These are phyloP conservation scores for Eretmochelys imbricata DNA, from an alignment of 2,113 vertebrate genomes.

Conservation along the genomic window DNA sequence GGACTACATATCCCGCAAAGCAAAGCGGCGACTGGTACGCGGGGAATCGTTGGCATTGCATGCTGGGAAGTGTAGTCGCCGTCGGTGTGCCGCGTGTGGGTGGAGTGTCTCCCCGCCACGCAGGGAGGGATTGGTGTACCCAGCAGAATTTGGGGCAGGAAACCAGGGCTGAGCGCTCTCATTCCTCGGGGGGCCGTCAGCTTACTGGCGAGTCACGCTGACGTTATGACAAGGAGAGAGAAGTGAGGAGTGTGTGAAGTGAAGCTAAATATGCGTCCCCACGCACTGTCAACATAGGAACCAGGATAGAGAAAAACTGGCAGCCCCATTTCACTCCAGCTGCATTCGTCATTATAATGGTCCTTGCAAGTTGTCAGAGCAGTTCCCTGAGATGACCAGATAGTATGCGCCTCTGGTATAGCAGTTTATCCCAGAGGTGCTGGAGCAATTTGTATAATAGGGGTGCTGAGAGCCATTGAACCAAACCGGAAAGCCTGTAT, in stretches of 20 bases:
- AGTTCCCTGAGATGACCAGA: neutral
- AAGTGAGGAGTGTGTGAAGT: no score
- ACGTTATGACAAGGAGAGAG: neutral
- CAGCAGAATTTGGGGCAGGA: accelerated
- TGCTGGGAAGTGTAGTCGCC: accelerated
- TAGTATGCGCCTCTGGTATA: no score
- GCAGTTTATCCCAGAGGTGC: neutral
- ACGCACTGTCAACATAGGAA: neutral
- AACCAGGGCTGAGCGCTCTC: accelerated
- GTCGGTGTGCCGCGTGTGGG: accelerated
- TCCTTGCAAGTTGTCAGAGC: neutral
- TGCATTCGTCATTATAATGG: neutral
- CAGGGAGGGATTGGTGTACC: accelerated
- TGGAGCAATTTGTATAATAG: no score
- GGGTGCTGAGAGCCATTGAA: no score
- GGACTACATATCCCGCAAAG: neutral
- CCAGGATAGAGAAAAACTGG: neutral
- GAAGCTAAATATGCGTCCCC: neutral
- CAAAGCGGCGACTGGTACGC: accelerated
- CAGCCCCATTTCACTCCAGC: neutral
- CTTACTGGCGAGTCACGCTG: no score
- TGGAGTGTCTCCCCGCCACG: accelerated
- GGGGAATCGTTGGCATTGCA: accelerated
- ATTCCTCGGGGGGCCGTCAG: accelerated
- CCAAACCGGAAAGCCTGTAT: no score